A percentile compares a stretch with the other conserved stretches of the same genome.
Conservation (phyloP, 2,888 invertebrate species). For the Brenthis hecate region DNA sequence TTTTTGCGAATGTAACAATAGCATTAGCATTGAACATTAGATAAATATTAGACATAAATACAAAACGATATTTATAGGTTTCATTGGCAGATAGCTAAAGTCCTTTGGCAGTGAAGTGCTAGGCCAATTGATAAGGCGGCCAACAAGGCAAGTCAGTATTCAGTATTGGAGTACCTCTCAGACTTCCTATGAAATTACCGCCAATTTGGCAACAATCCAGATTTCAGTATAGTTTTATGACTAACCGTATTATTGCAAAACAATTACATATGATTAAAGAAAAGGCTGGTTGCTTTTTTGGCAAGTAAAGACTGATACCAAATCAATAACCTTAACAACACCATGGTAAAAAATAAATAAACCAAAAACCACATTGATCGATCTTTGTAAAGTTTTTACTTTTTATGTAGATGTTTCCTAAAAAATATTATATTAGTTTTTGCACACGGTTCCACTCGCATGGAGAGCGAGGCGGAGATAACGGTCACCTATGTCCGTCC, state of each 20-base stretch:
- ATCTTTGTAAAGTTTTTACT: neutral
- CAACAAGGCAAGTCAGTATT: conserved; percentile 34
- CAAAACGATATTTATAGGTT: conserved; percentile 23
- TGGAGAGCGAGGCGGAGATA: too few relatives aligned
- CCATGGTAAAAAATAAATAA: neutral
- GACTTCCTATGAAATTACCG: conserved; percentile 38
- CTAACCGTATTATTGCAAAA: conserved; percentile 23
- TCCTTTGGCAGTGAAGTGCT: conserved; percentile 39
- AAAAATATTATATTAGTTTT: too few relatives aligned
- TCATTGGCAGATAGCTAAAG: conserved; percentile 23
- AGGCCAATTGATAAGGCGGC: conserved; percentile 38
- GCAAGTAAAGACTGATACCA: neutral
- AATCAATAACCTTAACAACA: neutral
- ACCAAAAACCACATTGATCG: neutral
- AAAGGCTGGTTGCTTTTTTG: conserved; percentile 2
- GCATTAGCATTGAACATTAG: neutral
- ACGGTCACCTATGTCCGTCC: too few relatives aligned
- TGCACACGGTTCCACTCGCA: too few relatives aligned
- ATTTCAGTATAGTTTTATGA: conserved; percentile 20
- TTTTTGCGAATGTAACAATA: too few relatives aligned
- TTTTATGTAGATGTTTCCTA: neutral
- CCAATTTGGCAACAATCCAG: conserved; percentile 41
- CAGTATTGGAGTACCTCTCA: conserved; percentile 31
- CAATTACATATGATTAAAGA: conserved; percentile 17
- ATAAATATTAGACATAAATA: conserved; percentile 7